Conservation (phyloP, 2,113 vertebrate genomes). For the Rhinogobius similis region DNA sequence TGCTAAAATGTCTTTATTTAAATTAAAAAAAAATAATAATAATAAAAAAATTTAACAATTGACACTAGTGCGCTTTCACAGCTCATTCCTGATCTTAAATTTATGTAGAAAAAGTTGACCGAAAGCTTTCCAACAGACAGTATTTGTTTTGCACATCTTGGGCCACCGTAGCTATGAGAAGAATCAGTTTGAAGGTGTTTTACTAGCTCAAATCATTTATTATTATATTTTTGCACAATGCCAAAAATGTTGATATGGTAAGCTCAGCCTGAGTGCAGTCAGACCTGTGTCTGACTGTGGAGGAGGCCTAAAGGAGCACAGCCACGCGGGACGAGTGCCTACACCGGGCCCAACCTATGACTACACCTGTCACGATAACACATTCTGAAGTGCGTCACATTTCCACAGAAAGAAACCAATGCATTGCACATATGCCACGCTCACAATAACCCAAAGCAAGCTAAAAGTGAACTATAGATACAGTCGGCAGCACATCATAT, state of each 20-base stretch:
- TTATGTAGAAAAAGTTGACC: too few relatives aligned
- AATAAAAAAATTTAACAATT: too few relatives aligned
- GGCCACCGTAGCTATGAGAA: background rate
- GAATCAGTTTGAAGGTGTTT: constrained; percentile 25
- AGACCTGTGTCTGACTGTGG: constrained; percentile 19
- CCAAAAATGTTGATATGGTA: constrained; percentile 64
- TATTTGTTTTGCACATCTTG: background rate
- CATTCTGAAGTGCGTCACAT: background rate
- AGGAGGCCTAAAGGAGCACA: constrained; percentile 9
- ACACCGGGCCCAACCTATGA: background rate
- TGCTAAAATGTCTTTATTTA: too few relatives aligned
- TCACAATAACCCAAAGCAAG: too few relatives aligned
- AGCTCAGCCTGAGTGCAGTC: constrained; percentile 36
- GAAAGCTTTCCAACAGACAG: background rate
- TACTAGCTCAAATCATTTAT: constrained; percentile 33
- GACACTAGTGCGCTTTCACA: too few relatives aligned
- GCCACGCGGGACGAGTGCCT: background rate
- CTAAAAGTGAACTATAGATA: too few relatives aligned
- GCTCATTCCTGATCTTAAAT: too few relatives aligned
- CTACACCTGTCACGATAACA: background rate
- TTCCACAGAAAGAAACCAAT: background rate
- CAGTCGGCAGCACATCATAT: too few relatives aligned
- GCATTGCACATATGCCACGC: too few relatives aligned
- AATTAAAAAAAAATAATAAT: too few relatives aligned
- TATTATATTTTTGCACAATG: constrained; percentile 50